phyloP scores from a whole-genome alignment of 2,888 invertebrate species.

The Drosophila dives region DNA sequence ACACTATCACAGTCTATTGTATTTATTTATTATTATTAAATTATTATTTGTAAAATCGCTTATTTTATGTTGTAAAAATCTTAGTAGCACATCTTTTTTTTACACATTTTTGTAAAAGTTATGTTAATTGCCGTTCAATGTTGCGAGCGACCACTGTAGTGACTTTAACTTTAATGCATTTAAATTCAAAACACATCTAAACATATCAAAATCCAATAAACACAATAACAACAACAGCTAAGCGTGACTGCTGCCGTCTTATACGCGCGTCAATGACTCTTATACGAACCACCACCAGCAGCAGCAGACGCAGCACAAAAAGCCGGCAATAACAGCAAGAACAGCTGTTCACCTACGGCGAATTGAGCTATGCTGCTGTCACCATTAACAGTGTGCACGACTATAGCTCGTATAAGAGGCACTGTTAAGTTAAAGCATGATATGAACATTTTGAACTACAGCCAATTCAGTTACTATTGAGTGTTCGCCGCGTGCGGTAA shows the following conservation, averaged over 20 bases:
- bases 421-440: constrained; percentile 10
- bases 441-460: constrained; percentile 14
- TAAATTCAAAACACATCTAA: constrained; percentile 27
- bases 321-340: constrained; percentile 59
- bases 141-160: not conserved
- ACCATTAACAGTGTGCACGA: constrained; percentile 30
- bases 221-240: constrained; percentile 14
- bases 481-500: constrained; percentile 53
- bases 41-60: not conserved
- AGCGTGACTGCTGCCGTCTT: constrained; percentile 34
- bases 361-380: constrained; percentile 15
- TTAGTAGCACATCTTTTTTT: not conserved
- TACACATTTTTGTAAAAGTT: not conserved
- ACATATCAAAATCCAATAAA: constrained; percentile 19
- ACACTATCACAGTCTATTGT: not conserved
- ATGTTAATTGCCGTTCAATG: not conserved
- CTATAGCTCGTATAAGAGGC: constrained; percentile 33
- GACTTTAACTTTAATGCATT: constrained; percentile 17
- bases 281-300: constrained; percentile 41
- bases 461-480: constrained; percentile 49
- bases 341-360: constrained; percentile 50
- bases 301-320: constrained; percentile 30
- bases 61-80: not conserved
- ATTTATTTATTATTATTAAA: not conserved
- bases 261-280: constrained; percentile 46